Evolutionary conservation across 2,888 invertebrate species (phyloP), one percentile per base, ranked within the genome.

Genomic region (Cybosia mesomella): DNA sequence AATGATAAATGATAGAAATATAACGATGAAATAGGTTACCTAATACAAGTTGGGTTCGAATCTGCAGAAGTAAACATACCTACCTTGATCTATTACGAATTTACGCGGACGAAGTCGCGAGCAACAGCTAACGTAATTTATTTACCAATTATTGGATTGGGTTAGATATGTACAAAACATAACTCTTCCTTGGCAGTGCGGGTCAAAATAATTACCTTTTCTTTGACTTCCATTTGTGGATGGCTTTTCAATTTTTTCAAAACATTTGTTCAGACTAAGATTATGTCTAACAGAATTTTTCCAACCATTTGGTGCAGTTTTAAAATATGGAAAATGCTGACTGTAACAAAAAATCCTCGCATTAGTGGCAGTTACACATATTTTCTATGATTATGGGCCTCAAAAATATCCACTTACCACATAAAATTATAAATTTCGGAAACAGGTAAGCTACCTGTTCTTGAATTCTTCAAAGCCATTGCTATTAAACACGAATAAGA

Each of bases 351-450:
- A 64, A 64, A 61, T 10, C 11, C 34, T 58, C 21, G n/a, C 21
- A 36, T 59, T 59, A 59, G 9, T 59, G 11, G 15, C 9, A 24
- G 13, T n/a, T 24, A 60, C 22, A 22, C 49, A 59, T 5, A 21
- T 8, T 13, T 58, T 59, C 1, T 39, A 18, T 57, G 18, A 2
- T 18, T 10, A 28, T 28, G 18, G 9, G 1, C 13, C 15, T 24
- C 22, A 22, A 22, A 59, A 36, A 22, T 34, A 54, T 39, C 24
- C 36, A 95, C 97, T 96, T 94, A 98, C 98, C 98, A 99, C 98
- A 99, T 99, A 88, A 99, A 99, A 90, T 98, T 98, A 92, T 99
- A 99, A 82, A 99, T 99, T 95, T 99, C 99, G 15, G 99, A 99
- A 49, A 99, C 99, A 5, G 99, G 99, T 84, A 99, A 93, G 84